Evolutionary conservation across 1,140 invertebrate genomes (phyloP).

Genomic region (Ephestia elutella): DNA sequence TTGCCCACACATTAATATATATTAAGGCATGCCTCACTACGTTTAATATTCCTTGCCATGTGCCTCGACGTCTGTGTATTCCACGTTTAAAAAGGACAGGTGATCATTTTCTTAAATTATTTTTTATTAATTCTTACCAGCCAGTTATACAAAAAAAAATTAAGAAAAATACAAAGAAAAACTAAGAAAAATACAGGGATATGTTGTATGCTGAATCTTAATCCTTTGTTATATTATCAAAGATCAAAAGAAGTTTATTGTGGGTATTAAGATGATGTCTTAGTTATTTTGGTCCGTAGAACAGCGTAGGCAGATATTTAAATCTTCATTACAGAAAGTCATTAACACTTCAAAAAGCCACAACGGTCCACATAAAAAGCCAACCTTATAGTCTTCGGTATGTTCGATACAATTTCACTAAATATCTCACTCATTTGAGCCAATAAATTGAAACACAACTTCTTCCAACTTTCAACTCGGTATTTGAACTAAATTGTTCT

Average conservation of each 20-base stretch:
- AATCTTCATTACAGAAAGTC: no score
- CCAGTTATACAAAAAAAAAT: no score
- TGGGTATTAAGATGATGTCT: no score
- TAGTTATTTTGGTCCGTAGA: no score
- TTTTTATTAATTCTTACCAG: no score
- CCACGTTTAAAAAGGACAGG: background rate
- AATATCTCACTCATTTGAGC: background rate
- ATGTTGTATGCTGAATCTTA: no score
- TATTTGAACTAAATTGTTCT: constrained; percentile 8
- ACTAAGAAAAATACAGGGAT: no score
- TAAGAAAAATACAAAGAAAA: no score
- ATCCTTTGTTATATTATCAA: no score
- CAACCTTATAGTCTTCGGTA: background rate
- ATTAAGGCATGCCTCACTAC: constrained; percentile 16
- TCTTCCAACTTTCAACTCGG: background rate
- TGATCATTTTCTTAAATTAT: background rate
- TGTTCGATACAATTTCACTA: background rate
- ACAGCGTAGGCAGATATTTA: no score
- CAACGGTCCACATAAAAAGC: background rate
- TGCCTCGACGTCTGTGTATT: background rate
- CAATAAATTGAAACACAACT: background rate
- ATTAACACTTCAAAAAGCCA: no score
- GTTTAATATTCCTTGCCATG: constrained; percentile 7
- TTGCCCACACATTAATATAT: constrained; percentile 31
- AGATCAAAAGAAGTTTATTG: no score